Evolutionary conservation across 2,113 vertebrate species (phyloP), one percentile per base, ranked within the genome.

Genomic region (Nothocercus julius): DNA sequence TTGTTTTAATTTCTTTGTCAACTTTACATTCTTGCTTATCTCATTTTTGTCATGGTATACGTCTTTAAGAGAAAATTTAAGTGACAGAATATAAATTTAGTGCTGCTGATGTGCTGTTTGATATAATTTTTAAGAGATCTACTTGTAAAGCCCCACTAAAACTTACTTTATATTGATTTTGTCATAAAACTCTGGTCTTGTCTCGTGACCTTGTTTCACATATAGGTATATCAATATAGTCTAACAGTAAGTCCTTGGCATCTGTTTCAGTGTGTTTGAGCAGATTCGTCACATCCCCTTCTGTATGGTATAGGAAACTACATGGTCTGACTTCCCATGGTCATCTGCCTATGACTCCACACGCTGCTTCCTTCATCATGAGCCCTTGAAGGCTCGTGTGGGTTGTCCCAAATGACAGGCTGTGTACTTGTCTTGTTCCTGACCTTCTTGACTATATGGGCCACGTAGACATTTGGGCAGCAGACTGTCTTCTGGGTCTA

Each of bases 141-240:
- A 62, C 79, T 82, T 85, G 72, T 64, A 83, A 87, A 94, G 24
- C 40, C 42, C n/a, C 81, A n/a, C 82, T 78, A 56, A 93, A 95
- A 80, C 54, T 89, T 85, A 91, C 92, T 87, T 67, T 21, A 53
- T 92, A 94, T 84, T 85, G 75, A 93, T 89, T 93, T 96, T 85
- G 74, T 87, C 58, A 74, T 89, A 83, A 85, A 85, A 84, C 19
- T 72, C 32, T 64, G 49, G 24, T 40, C 67, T 85, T 62, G 28
- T 85, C 66, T 89, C 74, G 62, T 70, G 63, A 11, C 42, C n/a
- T 47, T 4, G 7, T 51, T 68, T 91, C 36, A 63, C 56, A 36
- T 70, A 40, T 22, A 36, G n/a, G 12, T 85, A 22, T 85, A 69
- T 87, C 82, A 40, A 62, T 89, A 36, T 7, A 86, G 36, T 16